Percentiles rank a stretch among this genome's conserved stretches.
Conservation (phyloP, 2,888 invertebrate species). For the Trichogramma dendrolimi region DNA sequence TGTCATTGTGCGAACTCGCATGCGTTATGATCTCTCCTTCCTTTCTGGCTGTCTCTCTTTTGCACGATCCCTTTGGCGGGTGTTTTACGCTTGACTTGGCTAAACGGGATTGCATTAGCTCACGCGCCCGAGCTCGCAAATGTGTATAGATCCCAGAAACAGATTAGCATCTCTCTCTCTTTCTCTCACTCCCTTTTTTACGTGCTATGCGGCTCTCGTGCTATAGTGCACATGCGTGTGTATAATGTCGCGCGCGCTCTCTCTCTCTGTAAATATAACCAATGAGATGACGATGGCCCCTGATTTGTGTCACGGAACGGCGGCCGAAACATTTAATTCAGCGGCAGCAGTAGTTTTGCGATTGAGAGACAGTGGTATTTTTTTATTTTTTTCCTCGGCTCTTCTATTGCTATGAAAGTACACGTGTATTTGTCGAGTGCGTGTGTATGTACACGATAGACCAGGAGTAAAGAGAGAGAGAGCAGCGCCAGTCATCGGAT, state of each 20-base stretch:
- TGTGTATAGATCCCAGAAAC: neutral
- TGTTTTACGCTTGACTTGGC: conserved; percentile 52
- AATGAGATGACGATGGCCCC: conserved; percentile 13
- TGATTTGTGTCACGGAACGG: neutral
- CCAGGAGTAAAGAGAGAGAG: no score
- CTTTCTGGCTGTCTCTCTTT: neutral
- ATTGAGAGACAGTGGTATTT: no score
- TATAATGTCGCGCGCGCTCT: neutral
- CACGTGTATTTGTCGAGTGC: neutral
- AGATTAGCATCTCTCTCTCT: conserved; percentile 47
- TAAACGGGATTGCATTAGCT: conserved; percentile 51
- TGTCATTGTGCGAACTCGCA: conserved; percentile 39
- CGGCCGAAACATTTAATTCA: neutral
- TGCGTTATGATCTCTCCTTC: conserved; percentile 40
- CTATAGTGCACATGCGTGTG: neutral
- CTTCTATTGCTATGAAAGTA: neutral
- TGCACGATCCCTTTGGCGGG: conserved; percentile 34
- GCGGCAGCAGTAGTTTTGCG: no score
- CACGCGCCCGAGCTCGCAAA: conserved; percentile 31
- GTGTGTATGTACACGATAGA: neutral
- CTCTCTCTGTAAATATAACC: neutral
- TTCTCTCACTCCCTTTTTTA: conserved; percentile 2
- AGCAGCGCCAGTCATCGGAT: no score
- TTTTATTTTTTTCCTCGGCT: neutral
- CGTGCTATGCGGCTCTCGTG: neutral